A percentile compares a stretch with the other conserved stretches of the same genome.
These are phyloP conservation scores for Orchestes rusci DNA, from an alignment of 2,888 invertebrate species.

Conservation along the genomic window DNA sequence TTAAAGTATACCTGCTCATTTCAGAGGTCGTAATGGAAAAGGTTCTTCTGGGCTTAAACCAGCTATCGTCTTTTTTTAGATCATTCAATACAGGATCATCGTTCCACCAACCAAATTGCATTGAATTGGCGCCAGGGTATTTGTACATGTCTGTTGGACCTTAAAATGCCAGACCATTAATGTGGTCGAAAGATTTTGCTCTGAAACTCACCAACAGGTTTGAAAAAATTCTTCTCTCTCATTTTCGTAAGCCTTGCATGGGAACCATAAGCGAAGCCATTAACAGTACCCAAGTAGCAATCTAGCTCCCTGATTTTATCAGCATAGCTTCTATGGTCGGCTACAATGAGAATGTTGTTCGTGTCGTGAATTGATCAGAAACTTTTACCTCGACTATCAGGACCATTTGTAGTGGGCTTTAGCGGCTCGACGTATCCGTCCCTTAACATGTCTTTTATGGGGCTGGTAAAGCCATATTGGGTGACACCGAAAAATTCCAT, in stretches of 20 bases:
- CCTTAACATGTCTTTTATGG: conserved; percentile 45
- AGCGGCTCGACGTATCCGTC: conserved; percentile 47
- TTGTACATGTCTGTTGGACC: conserved; percentile 50
- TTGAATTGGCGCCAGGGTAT: conserved; percentile 44
- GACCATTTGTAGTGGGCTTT: background rate
- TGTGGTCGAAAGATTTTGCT: background rate
- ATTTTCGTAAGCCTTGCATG: conserved; percentile 45
- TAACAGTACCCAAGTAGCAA: conserved; percentile 47
- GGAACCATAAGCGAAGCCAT: conserved; percentile 52
- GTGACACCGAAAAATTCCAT: conserved; percentile 54
- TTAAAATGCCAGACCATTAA: conserved; percentile 9
- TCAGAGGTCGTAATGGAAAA: conserved; percentile 26
- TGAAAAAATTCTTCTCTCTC: conserved; percentile 49
- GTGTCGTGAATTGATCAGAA: background rate
- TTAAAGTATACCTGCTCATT: conserved; percentile 25
- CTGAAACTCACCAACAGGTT: conserved; percentile 41
- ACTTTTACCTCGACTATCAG: conserved; percentile 13
- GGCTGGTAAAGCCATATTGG: conserved; percentile 47
- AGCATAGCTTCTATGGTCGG: conserved; percentile 38
- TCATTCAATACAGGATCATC: conserved; percentile 39
- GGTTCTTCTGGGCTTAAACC: conserved; percentile 40
- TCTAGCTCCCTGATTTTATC: conserved; percentile 46
- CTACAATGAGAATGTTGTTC: conserved; percentile 12
- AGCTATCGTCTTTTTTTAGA: conserved; percentile 33
- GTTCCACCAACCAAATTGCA: conserved; percentile 49